These are phyloP conservation scores for Itoplectis maculator DNA, from an alignment of 2,888 invertebrate species.

Conservation along the genomic window DNA sequence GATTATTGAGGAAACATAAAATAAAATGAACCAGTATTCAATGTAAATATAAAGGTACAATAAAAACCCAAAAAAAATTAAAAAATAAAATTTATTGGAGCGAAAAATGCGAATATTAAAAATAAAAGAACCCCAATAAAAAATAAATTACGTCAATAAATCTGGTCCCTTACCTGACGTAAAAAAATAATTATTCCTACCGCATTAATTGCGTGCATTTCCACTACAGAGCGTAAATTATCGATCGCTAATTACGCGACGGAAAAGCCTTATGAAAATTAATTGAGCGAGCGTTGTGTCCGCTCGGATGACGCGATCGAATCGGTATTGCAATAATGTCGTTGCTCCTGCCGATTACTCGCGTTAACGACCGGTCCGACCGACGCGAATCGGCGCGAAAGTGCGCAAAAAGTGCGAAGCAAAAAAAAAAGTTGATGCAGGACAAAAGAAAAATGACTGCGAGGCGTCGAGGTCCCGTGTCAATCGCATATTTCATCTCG, in stretches of 20 bases:
- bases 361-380: neutral
- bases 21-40: too few relatives aligned
- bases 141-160: too few relatives aligned
- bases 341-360: slow-evolving; percentile 56
- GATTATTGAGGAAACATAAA: too few relatives aligned
- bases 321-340: slow-evolving; percentile 3
- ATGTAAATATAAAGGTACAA: too few relatives aligned
- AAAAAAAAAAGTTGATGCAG: slow-evolving; percentile 39
- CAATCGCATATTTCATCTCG: slow-evolving; percentile 61
- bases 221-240: slow-evolving; percentile 35
- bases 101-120: too few relatives aligned
- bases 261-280: slow-evolving; percentile 23
- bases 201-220: too few relatives aligned
- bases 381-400: slow-evolving; percentile 45
- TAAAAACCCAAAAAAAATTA: too few relatives aligned
- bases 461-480: slow-evolving; percentile 47
- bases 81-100: too few relatives aligned
- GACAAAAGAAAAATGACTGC: slow-evolving; percentile 54
- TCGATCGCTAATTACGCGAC: slow-evolving; percentile 11
- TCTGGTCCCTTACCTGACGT: too few relatives aligned
- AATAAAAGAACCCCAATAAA: too few relatives aligned
- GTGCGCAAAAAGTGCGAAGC: slow-evolving; percentile 31
- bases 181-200: too few relatives aligned
- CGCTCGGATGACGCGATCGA: slow-evolving; percentile 36
- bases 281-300: slow-evolving; percentile 16